Evolutionary conservation across 2,888 invertebrate species (phyloP), one percentile per base, ranked within the genome.

Genomic region (Euzophera pinguis): DNA sequence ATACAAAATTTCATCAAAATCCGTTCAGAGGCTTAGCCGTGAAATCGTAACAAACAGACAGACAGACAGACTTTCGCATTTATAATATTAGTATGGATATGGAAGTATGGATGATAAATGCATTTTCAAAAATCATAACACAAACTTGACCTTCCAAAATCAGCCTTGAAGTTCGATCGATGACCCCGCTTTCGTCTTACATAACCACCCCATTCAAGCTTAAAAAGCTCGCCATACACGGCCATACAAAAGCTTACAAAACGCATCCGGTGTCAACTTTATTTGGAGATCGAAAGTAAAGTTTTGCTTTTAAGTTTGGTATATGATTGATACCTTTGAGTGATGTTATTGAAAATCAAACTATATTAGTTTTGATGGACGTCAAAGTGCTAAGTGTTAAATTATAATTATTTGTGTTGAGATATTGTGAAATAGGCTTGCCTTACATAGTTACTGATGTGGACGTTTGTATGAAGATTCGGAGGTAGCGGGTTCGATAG

Each of bases 151-250:
- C 41, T 42, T 50, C 3, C 29, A 16, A 38, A 4, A 29, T 4
- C 34, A 42, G 42, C 50, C 50, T 50, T 50, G 50, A 42, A 42
- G 3, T 1, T 16, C 22, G 42, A 7, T 12, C 22, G 12, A 13
- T 17, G 50, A 50, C 50, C 42, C 34, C 16, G 39, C 50, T 50
- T 49, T 49, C 49, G 22, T 3, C 14, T 50, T 50, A 34, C 50
- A 50, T 50, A 50, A 50, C 50, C 22, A 22, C 42, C 50, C 42
- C 42, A 50, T 41, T 14, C 41, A 32, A n/a, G 17, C 8, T 12
- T 13, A 27, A 12, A 41, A 39, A 34, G 42, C 50, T n/a, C 17
- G 8, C 48, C 37, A 48, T 48, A 37, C n/a, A 37, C 35, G 35
- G 17, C 6, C 17, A 12, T 17, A 48, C 48, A 29, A 45, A 27